phyloP scores from a whole-genome alignment of 2,888 invertebrate species.

The Ceriagrion tenellum region DNA sequence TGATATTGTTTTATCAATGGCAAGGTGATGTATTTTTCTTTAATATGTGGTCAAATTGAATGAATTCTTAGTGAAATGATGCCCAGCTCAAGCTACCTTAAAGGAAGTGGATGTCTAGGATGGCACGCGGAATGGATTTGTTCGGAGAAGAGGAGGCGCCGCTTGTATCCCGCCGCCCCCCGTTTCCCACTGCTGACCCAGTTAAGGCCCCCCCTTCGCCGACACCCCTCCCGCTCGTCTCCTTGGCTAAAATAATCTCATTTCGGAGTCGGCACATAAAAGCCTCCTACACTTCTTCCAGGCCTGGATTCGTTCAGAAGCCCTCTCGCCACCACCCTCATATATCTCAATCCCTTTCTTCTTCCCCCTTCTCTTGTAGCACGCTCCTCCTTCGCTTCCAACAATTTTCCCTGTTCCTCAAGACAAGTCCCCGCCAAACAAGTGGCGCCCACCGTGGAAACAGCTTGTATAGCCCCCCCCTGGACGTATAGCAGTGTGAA shows the following conservation, averaged over 20 bases:
- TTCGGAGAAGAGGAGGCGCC: neutral
- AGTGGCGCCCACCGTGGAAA: neutral
- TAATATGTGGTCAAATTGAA: too few species aligned
- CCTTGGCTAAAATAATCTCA: slow-evolving; percentile 45
- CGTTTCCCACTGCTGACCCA: slow-evolving; percentile 5
- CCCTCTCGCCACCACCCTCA: neutral
- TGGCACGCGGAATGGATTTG: neutral
- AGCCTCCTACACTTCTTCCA: neutral
- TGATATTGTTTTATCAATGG: too few species aligned
- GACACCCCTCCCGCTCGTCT: neutral
- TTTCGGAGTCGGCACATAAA: slow-evolving; percentile 39
- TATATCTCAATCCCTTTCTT: too few species aligned
- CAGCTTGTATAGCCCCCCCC: neutral
- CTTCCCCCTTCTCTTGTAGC: neutral
- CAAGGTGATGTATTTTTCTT: too few species aligned
- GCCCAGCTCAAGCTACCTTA: too few species aligned
- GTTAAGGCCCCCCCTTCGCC: neutral
- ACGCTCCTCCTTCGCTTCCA: neutral
- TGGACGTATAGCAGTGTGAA: too few species aligned
- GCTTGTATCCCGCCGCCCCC: neutral
- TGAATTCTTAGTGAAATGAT: too few species aligned
- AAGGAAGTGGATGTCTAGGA: neutral
- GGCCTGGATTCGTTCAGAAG: neutral
- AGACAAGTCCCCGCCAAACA: neutral
- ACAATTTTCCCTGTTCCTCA: neutral